Percentiles rank a stretch among this genome's conserved stretches.
Conservation (phyloP, 64 coral and sea anemone species). For the Montipora foliosa region DNA sequence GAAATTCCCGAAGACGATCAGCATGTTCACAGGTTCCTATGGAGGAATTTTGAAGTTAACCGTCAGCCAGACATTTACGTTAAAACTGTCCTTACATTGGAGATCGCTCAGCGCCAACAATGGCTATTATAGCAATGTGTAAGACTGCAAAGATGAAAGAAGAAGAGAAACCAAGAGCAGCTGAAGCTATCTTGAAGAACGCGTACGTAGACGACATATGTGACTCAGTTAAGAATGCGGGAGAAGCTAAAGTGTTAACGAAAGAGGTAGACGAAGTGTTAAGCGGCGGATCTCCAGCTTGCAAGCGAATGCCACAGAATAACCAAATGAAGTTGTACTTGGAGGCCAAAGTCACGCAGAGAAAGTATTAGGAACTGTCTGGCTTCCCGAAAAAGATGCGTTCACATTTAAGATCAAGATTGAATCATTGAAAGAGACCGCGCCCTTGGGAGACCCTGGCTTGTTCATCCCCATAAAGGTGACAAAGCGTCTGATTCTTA, state of each 20-base stretch:
- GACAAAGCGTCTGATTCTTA: conserved; percentile 61
- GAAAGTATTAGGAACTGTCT: conserved; percentile 48
- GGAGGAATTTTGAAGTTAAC: conserved; percentile 35
- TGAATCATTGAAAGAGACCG: neutral
- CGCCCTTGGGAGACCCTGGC: neutral
- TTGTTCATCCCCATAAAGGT: neutral
- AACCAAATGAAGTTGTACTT: neutral
- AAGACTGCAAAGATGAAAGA: conserved; percentile 46
- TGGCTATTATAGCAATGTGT: conserved; percentile 35
- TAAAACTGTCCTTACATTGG: conserved; percentile 66
- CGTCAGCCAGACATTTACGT: conserved; percentile 55
- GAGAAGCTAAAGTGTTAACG: conserved; percentile 38
- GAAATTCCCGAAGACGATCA: conserved; percentile 28
- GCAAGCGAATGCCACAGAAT: neutral
- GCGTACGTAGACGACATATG: conserved; percentile 72
- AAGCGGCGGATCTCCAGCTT: conserved; percentile 34
- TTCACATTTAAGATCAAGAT: conserved; percentile 41
- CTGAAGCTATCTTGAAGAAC: conserved; percentile 35
- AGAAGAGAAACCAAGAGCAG: conserved; percentile 42
- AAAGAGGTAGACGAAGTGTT: conserved; percentile 47
- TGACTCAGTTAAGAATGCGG: conserved; percentile 8
- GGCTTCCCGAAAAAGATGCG: conserved; percentile 11
- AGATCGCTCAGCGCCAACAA: conserved; percentile 38
- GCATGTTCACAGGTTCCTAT: conserved; percentile 67
- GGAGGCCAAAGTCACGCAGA: conserved; percentile 1